phyloP scores from a whole-genome alignment of 2,888 invertebrate species.

The Eilema depressum region DNA sequence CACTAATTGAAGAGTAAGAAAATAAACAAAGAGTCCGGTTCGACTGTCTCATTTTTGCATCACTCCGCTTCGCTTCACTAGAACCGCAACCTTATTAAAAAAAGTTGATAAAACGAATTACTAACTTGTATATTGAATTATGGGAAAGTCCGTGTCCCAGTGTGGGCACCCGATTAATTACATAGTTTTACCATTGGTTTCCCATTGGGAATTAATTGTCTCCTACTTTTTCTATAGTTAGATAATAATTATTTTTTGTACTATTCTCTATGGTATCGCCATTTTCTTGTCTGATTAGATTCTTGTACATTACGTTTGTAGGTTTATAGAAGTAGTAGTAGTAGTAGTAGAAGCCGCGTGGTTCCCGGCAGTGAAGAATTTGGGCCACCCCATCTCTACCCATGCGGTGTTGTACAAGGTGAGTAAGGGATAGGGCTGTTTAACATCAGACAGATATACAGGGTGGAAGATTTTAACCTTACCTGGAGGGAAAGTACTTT shows the following conservation, averaged over 20 bases:
- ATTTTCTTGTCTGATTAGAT: neutral
- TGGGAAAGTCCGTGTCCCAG: neutral
- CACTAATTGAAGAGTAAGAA: too few relatives aligned
- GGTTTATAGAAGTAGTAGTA: neutral
- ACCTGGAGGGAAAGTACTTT: too few relatives aligned
- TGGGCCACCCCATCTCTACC: too few relatives aligned
- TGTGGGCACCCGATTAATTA: neutral
- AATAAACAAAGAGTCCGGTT: too few relatives aligned
- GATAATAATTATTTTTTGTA: neutral
- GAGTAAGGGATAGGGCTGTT: too few relatives aligned
- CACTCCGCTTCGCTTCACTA: neutral
- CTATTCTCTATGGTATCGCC: neutral
- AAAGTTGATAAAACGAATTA: slow-evolving; percentile 7
- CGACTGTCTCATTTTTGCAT: neutral
- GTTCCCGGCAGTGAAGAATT: too few relatives aligned
- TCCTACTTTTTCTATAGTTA: neutral
- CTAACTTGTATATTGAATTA: slow-evolving; percentile 7
- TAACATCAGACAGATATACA: too few relatives aligned
- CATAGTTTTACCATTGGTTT: neutral
- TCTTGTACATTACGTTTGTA: neutral
- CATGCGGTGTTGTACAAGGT: too few relatives aligned
- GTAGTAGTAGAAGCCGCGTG: too few relatives aligned
- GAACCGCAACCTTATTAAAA: neutral
- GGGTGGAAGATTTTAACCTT: too few relatives aligned
- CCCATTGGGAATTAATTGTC: neutral